A percentile compares a stretch with the other conserved stretches of the same genome.
phyloP scores from a whole-genome alignment of 2,888 invertebrate genomes.

The Mythimna pallens region DNA sequence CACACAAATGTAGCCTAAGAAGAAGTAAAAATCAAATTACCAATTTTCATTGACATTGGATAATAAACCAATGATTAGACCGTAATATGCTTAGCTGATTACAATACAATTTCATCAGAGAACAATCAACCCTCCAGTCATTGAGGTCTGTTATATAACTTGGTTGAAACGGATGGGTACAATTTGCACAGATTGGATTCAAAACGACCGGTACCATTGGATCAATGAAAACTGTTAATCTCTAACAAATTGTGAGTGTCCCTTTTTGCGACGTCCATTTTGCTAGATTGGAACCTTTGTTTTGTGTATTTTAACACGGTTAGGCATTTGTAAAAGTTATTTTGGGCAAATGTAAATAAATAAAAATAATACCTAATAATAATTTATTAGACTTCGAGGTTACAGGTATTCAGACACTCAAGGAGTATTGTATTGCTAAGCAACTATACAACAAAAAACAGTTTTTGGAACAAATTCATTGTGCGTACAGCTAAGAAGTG shows the following conservation, averaged over 20 bases:
- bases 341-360: not conserved
- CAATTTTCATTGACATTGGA: slow-evolving; percentile 11
- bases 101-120: slow-evolving; percentile 52
- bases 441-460: too few species aligned
- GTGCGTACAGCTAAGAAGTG: too few species aligned
- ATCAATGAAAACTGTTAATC: slow-evolving; percentile 79
- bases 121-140: slow-evolving; percentile 43
- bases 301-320: slow-evolving; percentile 23
- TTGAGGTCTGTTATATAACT: slow-evolving; percentile 47
- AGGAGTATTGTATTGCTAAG: too few species aligned
- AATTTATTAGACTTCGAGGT: too few species aligned
- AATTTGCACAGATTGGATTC: slow-evolving; percentile 79
- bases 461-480: too few species aligned
- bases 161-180: slow-evolving; percentile 71
- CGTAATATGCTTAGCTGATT: slow-evolving; percentile 43
- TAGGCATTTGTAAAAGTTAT: slow-evolving; percentile 7
- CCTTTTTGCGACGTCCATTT: slow-evolving; percentile 71
- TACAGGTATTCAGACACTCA: too few species aligned
- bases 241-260: slow-evolving; percentile 74
- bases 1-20: not conserved
- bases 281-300: slow-evolving; percentile 58
- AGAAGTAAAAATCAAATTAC: slow-evolving; percentile 1
- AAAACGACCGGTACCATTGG: slow-evolving; percentile 71
- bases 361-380: too few species aligned
- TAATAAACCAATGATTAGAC: slow-evolving; percentile 23